Percentiles rank a stretch among this genome's conserved stretches.
These are phyloP conservation scores for Hycleus cichorii DNA, from an alignment of 1,140 invertebrate genomes.

Conservation along the genomic window DNA sequence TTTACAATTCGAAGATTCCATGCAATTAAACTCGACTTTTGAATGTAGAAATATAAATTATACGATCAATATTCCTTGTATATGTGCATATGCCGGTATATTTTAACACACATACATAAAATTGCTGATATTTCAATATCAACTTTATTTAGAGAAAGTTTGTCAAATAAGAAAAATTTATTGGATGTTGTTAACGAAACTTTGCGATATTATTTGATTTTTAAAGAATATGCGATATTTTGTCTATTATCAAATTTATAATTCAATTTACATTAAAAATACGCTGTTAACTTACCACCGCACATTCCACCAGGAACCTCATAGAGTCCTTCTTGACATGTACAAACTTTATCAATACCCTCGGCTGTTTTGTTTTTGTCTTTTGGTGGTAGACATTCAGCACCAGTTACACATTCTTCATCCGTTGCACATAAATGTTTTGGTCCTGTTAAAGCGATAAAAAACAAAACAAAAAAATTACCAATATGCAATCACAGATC, in stretches of 20 bases:
- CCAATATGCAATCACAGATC: not conserved
- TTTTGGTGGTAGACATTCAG: slow-evolving; percentile 16
- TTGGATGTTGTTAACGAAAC: not conserved
- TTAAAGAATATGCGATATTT: not conserved
- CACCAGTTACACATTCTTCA: slow-evolving; percentile 28
- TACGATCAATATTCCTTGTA: too few species aligned
- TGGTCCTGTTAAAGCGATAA: slow-evolving; percentile 18
- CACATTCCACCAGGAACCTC: slow-evolving; percentile 18
- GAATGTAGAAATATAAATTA: too few species aligned
- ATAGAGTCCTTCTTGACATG: slow-evolving; percentile 20
- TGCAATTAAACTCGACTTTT: slow-evolving; percentile 1
- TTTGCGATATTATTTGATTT: not conserved
- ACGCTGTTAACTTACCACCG: slow-evolving; percentile 17
- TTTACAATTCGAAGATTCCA: slow-evolving; percentile 3
- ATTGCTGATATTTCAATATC: too few species aligned
- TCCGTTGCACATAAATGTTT: slow-evolving; percentile 27
- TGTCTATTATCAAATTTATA: not conserved
- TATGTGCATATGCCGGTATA: too few species aligned
- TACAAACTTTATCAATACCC: slow-evolving; percentile 16
- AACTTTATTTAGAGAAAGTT: too few species aligned
- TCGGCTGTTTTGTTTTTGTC: slow-evolving; percentile 7
- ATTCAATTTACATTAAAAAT: not conserved
- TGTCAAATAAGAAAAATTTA: not conserved
- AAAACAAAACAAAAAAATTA: not conserved
- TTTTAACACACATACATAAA: too few species aligned